A percentile compares a stretch with the other conserved stretches of the same genome.
Conservation (phyloP, 1,140 invertebrate species). For the Lepidurus apus region DNA sequence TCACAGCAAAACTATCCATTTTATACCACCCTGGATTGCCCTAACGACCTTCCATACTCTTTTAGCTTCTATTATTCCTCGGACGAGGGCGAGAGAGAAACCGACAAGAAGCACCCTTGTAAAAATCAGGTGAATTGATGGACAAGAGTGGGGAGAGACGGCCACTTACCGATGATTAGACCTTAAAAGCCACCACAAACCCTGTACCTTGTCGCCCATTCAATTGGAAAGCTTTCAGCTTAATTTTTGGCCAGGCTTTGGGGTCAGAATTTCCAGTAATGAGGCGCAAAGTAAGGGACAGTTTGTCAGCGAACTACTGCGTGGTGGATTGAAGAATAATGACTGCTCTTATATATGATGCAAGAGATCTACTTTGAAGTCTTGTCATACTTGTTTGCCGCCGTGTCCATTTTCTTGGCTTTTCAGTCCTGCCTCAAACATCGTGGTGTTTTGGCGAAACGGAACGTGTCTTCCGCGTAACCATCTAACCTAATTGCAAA, state of each 20-base stretch:
- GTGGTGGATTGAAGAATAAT: no score
- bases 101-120: constrained; percentile 5
- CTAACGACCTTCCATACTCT: constrained; percentile 15
- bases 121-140: constrained; percentile 19
- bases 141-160: neutral
- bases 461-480: no score
- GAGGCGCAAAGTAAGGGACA: no score
- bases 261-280: no score
- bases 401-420: no score
- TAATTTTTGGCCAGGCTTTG: neutral
- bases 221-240: neutral
- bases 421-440: no score
- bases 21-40: constrained; percentile 10
- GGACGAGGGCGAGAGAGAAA: neutral
- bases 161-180: constrained; percentile 17
- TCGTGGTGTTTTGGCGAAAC: no score
- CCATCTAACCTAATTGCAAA: no score
- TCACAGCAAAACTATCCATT: neutral
- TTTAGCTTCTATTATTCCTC: neutral
- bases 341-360: no score
- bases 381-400: no score
- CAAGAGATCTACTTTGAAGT: no score
- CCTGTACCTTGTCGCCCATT: neutral
- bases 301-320: no score
- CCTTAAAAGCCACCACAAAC: constrained; percentile 19